Evolutionary conservation across 2,888 invertebrate genomes (phyloP), one percentile per base, ranked within the genome.

Genomic region (Axea sp.): DNA sequence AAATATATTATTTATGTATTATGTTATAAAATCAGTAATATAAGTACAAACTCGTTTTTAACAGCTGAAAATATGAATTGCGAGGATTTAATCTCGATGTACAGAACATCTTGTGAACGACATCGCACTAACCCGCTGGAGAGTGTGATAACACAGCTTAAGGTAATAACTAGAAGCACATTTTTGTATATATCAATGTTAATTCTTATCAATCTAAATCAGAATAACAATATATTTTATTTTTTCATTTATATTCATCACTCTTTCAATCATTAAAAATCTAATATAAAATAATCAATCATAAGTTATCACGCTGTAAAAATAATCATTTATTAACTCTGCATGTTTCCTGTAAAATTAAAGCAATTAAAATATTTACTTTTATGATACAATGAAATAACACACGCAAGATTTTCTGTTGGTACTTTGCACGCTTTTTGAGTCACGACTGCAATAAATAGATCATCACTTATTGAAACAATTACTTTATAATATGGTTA

Each of bases 11-110:
- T 31, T 59, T 68, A 14, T 19, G 28, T 60, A 43, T 47, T 6
- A 26, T 24, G 37, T 14, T 37, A 5, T 28, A 17, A 55, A 57
- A 2, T 9, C 33, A 49, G 47, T 67, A 73, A 60, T 73, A 51
- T 45, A 65, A 76, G 75, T 41, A 73, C 35, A 75, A 77, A 69
- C 72, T 76, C 75, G 77, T 85, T 86, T 80, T 83, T 90, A 89
- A 28, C 90, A 93, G 93, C 91, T 74, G 90, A 90, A 76, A 84
- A 89, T 80, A 91, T 92, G 83, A 90, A 90, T 80, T 90, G 91
- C 28, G 91, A 92, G 75, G 93, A 95, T 84, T 90, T 96, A 75
- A 90, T 93, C 11, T 90, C 91, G 30, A 90, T 93, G 26, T 96
- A 96, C 87, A 89, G 90, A 82, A 90, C 90, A 81, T 91, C 95